phyloP scores from a whole-genome alignment of 2,113 vertebrate species.

The Strigops habroptila region DNA sequence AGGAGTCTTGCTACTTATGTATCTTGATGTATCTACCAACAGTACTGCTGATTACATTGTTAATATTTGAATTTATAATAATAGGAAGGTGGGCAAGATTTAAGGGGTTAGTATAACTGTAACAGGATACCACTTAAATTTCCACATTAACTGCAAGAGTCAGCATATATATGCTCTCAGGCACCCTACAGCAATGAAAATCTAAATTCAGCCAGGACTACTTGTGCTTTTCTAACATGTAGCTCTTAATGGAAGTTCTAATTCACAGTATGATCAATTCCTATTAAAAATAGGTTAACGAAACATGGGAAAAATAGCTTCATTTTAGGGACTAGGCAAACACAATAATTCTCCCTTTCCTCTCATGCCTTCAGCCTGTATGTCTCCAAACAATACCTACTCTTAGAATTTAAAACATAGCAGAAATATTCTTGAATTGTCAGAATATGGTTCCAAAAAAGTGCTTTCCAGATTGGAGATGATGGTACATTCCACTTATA shows the following conservation, averaged over 20 bases:
- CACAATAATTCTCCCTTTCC: not conserved
- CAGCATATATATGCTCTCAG: not conserved
- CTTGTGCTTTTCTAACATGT: not conserved
- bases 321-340: not conserved
- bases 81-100: not conserved
- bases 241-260: not conserved
- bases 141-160: not conserved
- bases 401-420: slow-evolving; percentile 4
- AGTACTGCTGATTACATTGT: not conserved
- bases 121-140: not conserved
- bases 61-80: not conserved
- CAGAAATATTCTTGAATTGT: not conserved
- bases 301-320: slow-evolving; percentile 17
- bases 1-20: not conserved
- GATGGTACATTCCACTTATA: slow-evolving; percentile 55
- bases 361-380: not conserved
- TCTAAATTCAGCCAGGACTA: not conserved
- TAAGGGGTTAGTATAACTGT: not conserved
- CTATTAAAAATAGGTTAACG: not conserved
- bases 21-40: not conserved
- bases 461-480: slow-evolving; percentile 31
- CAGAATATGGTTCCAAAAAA: not conserved
- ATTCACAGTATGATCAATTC: slow-evolving; percentile 11
- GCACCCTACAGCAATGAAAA: not conserved
- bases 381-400: not conserved